Evolutionary conservation across 2,113 vertebrate species (phyloP), one percentile per base, ranked within the genome.

Genomic region (Prochilodus magdalenae): DNA sequence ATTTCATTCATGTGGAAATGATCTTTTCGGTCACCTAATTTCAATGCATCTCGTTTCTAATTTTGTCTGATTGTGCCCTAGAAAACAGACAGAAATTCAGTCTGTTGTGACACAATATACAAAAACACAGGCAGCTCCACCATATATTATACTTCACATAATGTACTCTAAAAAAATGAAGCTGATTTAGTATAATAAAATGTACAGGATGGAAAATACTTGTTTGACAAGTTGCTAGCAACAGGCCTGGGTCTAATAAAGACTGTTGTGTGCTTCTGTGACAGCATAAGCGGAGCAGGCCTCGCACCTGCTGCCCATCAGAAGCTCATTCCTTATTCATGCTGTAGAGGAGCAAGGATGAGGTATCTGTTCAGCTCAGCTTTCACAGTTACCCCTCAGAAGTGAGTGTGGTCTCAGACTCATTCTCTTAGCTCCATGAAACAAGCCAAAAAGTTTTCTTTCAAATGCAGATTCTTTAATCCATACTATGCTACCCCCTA

Each of bases 271-370:
- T 49, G 27, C 44, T 49, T 44, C 20, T 51, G 67, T 49, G 55
- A 72, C 69, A 65, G 40, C n/a, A 15, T 78, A 51, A 74, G 11
- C 4, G 4, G 40, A 69, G 47, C 53, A 76, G 40, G 73, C 66
- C 18, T 26, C 30, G 62, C 80, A 76, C 72, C 80, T 79, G 26
- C 57, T 72, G n/a, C 36, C 77, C n/a, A 44, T 66, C 77, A 47
- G 60, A 27, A 33, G n/a, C 75, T 75, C 80, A 75, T 86, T 83
- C 11, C n/a, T 86, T 83, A 81, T 86, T 83, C 36, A 86, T 80
- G 80, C 53, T 29, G n/a, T 57, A 49, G 24, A 40, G 67, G 55
- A 76, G 51, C 44, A 29, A 55, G 33, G 65, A 80, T 62, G 49
- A 74, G 24, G 18, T 26, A n/a, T 80, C 73, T 47, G 51, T 80